Conservation (phyloP, 2,888 invertebrate species). For the Lottia scabra region DNA sequence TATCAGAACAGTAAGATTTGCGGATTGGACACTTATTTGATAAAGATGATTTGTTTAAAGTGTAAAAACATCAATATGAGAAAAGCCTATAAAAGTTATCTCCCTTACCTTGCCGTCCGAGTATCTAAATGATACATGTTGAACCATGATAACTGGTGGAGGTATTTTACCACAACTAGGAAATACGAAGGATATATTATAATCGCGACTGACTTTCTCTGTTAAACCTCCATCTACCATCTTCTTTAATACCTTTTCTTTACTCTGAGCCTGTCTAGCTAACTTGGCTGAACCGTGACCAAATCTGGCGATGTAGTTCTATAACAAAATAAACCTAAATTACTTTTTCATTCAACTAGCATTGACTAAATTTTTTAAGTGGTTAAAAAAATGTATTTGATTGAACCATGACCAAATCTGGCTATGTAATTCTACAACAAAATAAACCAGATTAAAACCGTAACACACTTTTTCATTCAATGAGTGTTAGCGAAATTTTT, state of each 20-base stretch:
- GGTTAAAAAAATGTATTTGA: too few relatives aligned
- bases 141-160: conserved; percentile 99
- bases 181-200: conserved; percentile 85
- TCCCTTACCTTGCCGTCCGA: conserved; percentile 76
- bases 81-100: too few relatives aligned
- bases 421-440: conserved; percentile 90
- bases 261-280: conserved; percentile 98
- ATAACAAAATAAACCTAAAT: too few relatives aligned
- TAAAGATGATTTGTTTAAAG: too few relatives aligned
- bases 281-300: conserved; percentile 99
- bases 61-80: too few relatives aligned
- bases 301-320: conserved; percentile 96
- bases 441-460: too few relatives aligned
- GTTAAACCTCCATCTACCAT: conserved; percentile 99
- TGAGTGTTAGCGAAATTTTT: too few relatives aligned
- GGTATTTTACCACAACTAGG: conserved; percentile 95
- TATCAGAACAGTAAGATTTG: too few relatives aligned
- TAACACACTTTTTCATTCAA: too few relatives aligned
- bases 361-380: too few relatives aligned
- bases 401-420: conserved; percentile 98
- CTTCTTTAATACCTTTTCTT: conserved; percentile 98
- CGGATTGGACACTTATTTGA: too few relatives aligned
- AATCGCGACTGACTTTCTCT: conserved; percentile 91
- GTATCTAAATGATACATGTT: conserved; percentile 95
- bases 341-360: too few relatives aligned